A percentile compares a stretch with the other conserved stretches of the same genome.
phyloP scores from a whole-genome alignment of 1,140 invertebrate species.

The Littorina saxatilis region DNA sequence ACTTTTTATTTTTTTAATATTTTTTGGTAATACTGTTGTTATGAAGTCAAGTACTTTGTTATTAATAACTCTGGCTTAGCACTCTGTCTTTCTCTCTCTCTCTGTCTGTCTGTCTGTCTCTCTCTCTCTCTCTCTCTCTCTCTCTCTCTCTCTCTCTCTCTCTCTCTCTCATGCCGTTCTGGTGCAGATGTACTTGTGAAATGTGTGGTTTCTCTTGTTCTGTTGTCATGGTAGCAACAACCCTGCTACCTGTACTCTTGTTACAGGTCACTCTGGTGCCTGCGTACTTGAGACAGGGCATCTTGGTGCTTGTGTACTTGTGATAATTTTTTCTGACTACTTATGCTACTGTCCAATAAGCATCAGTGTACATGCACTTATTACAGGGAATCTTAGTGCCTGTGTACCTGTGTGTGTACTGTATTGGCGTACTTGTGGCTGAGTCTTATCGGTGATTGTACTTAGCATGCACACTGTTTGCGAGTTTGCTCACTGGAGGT shows the following conservation, averaged over 20 bases:
- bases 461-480: not conserved
- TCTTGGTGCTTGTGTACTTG: slow-evolving; percentile 30
- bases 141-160: slow-evolving; percentile 9
- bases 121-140: not conserved
- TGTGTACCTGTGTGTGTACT: slow-evolving; percentile 10
- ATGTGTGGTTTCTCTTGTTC: slow-evolving; percentile 2
- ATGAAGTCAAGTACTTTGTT: too few species aligned
- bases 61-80: too few species aligned
- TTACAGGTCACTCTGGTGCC: slow-evolving; percentile 25
- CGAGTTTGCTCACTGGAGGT: too few species aligned
- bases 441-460: slow-evolving; percentile 2
- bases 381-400: slow-evolving; percentile 30
- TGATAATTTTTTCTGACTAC: slow-evolving; percentile 26
- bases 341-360: slow-evolving; percentile 30
- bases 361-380: slow-evolving; percentile 27
- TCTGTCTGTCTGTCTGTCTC: not conserved
- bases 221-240: slow-evolving; percentile 28
- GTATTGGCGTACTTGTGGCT: not conserved
- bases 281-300: slow-evolving; percentile 29
- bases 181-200: not conserved
- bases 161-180: too few species aligned
- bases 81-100: not conserved
- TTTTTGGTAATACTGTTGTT: too few species aligned
- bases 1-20: not conserved
- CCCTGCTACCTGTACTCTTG: slow-evolving; percentile 27